Conservation (phyloP, 2,888 invertebrate genomes). For the Hedychridium roseum region DNA sequence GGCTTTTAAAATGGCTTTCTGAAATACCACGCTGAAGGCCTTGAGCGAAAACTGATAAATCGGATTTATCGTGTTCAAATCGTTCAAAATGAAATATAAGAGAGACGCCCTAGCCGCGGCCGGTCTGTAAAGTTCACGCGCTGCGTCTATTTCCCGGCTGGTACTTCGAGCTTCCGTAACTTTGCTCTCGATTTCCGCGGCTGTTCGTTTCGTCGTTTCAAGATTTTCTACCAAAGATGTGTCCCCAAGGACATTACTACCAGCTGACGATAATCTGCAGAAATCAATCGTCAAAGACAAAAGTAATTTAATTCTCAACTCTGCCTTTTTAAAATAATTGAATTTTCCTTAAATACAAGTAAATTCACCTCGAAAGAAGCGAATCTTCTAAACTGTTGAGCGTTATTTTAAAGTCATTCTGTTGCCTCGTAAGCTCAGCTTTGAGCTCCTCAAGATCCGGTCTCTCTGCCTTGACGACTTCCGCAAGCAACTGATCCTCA, state of each 20-base stretch:
- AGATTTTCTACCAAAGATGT: conserved; percentile 95
- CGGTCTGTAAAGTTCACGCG: conserved; percentile 86
- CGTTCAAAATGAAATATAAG: conserved; percentile 94
- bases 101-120: conserved; percentile 93
- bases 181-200: conserved; percentile 93
- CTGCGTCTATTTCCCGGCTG: conserved; percentile 90
- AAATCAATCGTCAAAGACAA: no score
- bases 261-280: conserved; percentile 83
- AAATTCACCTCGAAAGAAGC: conserved; percentile 74
- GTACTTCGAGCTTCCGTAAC: conserved; percentile 93
- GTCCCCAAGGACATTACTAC: conserved; percentile 92
- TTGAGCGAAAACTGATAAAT: conserved; percentile 97
- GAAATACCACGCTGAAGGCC: conserved; percentile 97
- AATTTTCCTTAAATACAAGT: background rate
- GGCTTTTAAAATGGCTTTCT: conserved; percentile 92
- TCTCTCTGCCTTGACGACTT: conserved; percentile 95
- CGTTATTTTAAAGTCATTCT: conserved; percentile 96
- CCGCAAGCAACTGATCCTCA: conserved; percentile 94
- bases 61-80: conserved; percentile 94
- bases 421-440: conserved; percentile 93
- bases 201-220: conserved; percentile 94
- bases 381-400: conserved; percentile 93
- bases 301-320: no score
- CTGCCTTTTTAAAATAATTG: background rate
- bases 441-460: conserved; percentile 95